Base-by-base conservation (phyloP, 2,797 vertebrate genomes). In the Sardinella longiceps region DNA sequence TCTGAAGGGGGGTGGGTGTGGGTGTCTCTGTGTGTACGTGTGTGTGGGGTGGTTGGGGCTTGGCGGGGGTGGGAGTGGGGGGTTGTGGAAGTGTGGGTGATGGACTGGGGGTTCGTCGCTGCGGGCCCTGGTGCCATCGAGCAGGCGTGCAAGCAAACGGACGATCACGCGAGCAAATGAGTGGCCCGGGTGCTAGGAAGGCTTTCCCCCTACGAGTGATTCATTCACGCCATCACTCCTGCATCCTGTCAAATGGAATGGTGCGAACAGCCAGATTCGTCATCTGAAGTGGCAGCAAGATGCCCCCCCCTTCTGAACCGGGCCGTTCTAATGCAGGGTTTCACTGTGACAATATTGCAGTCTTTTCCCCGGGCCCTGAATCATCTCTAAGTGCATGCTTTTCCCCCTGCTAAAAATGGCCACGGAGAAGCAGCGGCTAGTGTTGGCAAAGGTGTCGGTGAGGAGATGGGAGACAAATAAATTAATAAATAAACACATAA, bases 231-330 rank as follows among this genome's bases (percentile, higher is more conserved):
- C 91, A 94, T 92, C 92, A 93, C 90, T 93, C 93, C 92, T 91
- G 92, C 93, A 92, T 92, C 92, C 92, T 93, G 94, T 95, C 94
- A 92, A 90, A 92, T 87, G 90, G 92, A 92, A 92, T 91, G 91
- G 92, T 89, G 90, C 85, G 92, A 94, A 94, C 91, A 88, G 91
- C 91, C 92, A 92, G 89, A 95, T 95, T 93, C 93, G 93, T 95
- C 94, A 95, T 93, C 90, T 92, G 92, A 94, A 90, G 91, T 94
- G 93, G 92, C 94, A 94, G 93, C 90, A 92, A 89, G 92, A 91
- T 94, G 92, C 93, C 81, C 86, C 86, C 85, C 84, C 80, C 92
- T n/a, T 28, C 80, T 81, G 80, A 77, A 18, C 39, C 56, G n/a
- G 46, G 74, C 39, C 85, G 51, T 53, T 66, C 28, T 86, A 86